Evolutionary conservation across 2,113 vertebrate species (phyloP).

Genomic region (Budorcas taxicolor): DNA sequence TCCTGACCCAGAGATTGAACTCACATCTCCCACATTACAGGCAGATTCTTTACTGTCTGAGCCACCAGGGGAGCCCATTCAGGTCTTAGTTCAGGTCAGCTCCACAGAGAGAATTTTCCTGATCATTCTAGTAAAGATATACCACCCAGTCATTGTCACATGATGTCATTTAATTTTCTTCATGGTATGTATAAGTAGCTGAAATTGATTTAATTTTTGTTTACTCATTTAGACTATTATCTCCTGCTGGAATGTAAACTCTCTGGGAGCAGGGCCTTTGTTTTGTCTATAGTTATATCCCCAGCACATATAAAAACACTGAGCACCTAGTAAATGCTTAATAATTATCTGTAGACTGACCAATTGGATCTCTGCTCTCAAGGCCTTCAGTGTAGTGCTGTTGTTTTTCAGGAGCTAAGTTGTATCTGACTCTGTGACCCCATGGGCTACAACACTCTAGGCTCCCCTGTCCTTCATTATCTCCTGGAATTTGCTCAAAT

Average conservation of each 20-base stretch:
- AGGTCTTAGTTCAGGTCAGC: not conserved
- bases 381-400: not conserved
- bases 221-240: not conserved
- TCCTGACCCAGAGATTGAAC: not conserved
- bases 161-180: constrained; percentile 23
- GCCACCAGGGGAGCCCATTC: not conserved
- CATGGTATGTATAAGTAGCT: not conserved
- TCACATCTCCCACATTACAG: not conserved
- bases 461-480: not conserved
- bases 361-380: not conserved
- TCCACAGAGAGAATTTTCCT: not conserved
- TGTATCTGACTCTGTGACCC: not conserved
- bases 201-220: not conserved
- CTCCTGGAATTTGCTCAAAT: not conserved
- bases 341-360: not conserved
- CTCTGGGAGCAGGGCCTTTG: not conserved
- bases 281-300: not conserved
- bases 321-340: not conserved
- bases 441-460: not conserved
- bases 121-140: not conserved
- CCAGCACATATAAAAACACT: not conserved
- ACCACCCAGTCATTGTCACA: not conserved
- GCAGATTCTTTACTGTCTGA: not conserved
- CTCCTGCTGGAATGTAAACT: constrained; percentile 2
- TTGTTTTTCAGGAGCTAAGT: not conserved